Conservation (phyloP, 1,140 invertebrate genomes). For the Drosophila tsacasi region DNA sequence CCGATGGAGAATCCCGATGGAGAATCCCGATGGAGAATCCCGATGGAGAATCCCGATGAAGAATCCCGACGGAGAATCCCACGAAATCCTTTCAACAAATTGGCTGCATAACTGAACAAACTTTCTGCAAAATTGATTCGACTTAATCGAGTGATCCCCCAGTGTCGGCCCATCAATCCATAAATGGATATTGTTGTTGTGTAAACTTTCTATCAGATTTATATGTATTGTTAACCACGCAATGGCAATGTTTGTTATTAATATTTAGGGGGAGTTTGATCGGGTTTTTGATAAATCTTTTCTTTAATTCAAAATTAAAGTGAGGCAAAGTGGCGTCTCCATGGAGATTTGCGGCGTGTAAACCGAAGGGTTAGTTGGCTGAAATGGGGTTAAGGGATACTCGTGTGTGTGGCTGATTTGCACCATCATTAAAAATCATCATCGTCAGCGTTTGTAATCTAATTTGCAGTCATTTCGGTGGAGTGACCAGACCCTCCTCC, state of each 20-base stretch:
- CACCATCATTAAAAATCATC: constrained; percentile 76
- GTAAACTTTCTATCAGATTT: not conserved
- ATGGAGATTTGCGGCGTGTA: constrained; percentile 14
- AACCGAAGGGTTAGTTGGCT: constrained; percentile 4
- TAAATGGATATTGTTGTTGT: not conserved
- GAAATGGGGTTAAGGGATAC: constrained; percentile 12
- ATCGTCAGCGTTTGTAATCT: constrained; percentile 68
- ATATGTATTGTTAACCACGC: not conserved
- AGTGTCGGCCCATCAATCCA: not conserved
- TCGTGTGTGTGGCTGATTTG: constrained; percentile 51
- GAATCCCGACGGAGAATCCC: too few species aligned
- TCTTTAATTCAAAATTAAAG: too few species aligned
- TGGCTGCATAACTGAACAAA: not conserved
- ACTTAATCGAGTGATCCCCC: not conserved
- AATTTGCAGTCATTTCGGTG: constrained; percentile 52
- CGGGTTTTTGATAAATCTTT: not conserved
- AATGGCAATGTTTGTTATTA: not conserved
- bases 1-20: too few species aligned
- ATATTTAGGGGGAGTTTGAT: not conserved
- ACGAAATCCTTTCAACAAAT: not conserved
- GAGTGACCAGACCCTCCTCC: not conserved
- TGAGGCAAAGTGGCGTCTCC: not conserved
- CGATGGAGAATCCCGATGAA: too few species aligned
- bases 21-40: too few species aligned
- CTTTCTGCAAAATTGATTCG: not conserved